phyloP scores from a whole-genome alignment of 1,140 invertebrate species.

The Drosophila jambulina region DNA sequence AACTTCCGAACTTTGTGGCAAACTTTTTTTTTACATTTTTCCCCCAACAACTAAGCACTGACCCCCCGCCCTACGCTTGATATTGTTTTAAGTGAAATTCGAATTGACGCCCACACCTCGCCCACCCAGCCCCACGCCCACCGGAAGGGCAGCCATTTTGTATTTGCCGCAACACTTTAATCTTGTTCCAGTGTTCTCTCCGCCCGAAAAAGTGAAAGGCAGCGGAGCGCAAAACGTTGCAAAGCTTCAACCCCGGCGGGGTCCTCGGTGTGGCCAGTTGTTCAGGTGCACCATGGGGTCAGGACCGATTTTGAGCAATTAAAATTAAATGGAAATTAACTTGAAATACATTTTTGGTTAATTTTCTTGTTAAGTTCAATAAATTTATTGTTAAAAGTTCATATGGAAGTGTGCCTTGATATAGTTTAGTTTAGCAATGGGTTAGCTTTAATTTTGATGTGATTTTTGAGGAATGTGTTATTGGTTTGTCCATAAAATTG shows the following conservation, averaged over 20 bases:
- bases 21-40: conserved; percentile 20
- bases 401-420: not conserved
- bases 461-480: too few species aligned
- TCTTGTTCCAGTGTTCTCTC: conserved; percentile 64
- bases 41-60: not conserved
- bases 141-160: conserved; percentile 56
- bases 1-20: conserved; percentile 25
- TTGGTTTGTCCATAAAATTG: not conserved
- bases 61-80: conserved; percentile 1
- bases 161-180: conserved; percentile 62
- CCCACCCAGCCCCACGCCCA: not conserved
- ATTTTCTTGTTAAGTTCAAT: not conserved
- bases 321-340: not conserved
- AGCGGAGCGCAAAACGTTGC: conserved; percentile 39
- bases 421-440: not conserved
- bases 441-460: not conserved
- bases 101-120: conserved; percentile 21
- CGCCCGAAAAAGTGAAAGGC: conserved; percentile 25
- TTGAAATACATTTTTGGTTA: not conserved
- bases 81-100: conserved; percentile 62
- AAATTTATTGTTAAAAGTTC: not conserved
- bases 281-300: not conserved
- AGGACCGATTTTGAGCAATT: not conserved
- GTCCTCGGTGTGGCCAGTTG: conserved; percentile 42
- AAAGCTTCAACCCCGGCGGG: conserved; percentile 35